Evolutionary conservation across 2,113 vertebrate genomes (phyloP), one percentile per base, ranked within the genome.

Genomic region (Pedetes capensis): DNA sequence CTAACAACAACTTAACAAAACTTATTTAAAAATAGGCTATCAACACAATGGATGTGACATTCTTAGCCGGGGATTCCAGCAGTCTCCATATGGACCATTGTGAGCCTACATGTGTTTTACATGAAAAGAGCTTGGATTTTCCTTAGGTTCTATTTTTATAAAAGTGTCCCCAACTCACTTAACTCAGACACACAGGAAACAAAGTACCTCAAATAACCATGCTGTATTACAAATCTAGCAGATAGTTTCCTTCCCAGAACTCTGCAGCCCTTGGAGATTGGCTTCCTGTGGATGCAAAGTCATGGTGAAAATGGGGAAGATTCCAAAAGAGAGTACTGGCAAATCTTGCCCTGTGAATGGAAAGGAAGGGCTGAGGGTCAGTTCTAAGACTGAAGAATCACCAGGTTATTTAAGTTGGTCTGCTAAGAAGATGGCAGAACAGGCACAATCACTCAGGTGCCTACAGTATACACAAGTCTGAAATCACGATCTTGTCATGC

Each of bases 401-500:
- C 42, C 47, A 78, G 22, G 47, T 8, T 84, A 0, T 89, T 89
- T 89, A 53, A 59, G 42, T 69, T 71, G 81, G 69, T 68, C 37
- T 94, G 16, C 69, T 69, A 91, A 27, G 39, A 92, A 94, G 53
- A 49, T 69, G 71, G 53, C 64, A 23, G 79, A 93, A 80, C 68
- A 96, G 64, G 42, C 89, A 90, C 51, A 55, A n/a, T 72, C 13
- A 0, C 47, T 51, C 53, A 76, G 42, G 34, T 89, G 51, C 93
- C 86, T 94, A 83, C 27, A 42, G 74, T 83, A 91, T 94, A 92
- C 4, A 18, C 49, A 53, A 75, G 13, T 93, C 94, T 94, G 59
- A 96, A 96, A 92, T 96, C 80, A 63, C 61, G 69, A 78, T 85
- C 72, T 78, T 79, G 61, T 93, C 84, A 85, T 6, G 66, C 87